Evolutionary conservation across 2,888 invertebrate species (phyloP).

Genomic region (Cactoblastis cactorum): DNA sequence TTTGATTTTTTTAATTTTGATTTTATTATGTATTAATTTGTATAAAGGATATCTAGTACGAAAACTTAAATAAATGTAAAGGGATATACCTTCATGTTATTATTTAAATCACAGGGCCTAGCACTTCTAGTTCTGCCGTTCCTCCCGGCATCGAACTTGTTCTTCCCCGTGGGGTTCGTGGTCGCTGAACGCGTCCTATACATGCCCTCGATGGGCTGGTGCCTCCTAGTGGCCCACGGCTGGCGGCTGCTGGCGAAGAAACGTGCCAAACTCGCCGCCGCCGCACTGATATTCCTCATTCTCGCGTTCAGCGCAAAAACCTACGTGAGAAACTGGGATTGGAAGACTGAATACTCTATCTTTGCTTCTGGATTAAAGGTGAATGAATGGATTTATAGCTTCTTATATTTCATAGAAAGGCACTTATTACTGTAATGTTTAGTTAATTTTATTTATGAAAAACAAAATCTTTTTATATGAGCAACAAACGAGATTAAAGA

Average conservation of each 20-base stretch:
- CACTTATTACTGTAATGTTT: too few species aligned
- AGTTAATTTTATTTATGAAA: too few species aligned
- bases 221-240: constrained; percentile 93
- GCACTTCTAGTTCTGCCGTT: constrained; percentile 94
- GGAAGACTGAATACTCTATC: constrained; percentile 95
- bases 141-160: constrained; percentile 96
- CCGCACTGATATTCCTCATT: constrained; percentile 84
- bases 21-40: too few species aligned
- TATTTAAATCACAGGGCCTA: constrained; percentile 82
- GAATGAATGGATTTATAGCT: too few species aligned
- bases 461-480: too few species aligned
- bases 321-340: constrained; percentile 92
- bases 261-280: constrained; percentile 82
- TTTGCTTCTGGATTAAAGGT: constrained; percentile 93
- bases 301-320: constrained; percentile 92
- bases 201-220: constrained; percentile 98
- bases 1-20: too few species aligned
- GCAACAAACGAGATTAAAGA: too few species aligned
- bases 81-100: too few species aligned
- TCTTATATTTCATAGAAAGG: too few species aligned
- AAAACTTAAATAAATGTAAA: too few species aligned
- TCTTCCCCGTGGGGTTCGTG: constrained; percentile 98
- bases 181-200: constrained; percentile 97
- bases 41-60: too few species aligned
- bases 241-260: constrained; percentile 85